Evolutionary conservation across 1,140 invertebrate genomes (phyloP).

Genomic region (Macrostomum lignano): DNA sequence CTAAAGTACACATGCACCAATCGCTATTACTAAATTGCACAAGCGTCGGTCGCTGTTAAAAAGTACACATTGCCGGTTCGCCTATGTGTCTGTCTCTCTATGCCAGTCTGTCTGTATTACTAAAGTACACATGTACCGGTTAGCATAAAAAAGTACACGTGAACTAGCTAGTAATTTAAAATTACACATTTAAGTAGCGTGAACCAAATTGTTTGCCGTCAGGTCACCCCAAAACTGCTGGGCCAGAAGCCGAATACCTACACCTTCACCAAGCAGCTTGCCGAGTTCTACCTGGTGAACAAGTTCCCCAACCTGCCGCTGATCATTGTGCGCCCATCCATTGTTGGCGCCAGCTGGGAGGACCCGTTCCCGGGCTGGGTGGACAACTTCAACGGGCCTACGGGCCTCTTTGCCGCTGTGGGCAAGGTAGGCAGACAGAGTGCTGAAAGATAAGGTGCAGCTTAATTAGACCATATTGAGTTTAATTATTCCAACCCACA

Average conservation of each 20-base stretch:
- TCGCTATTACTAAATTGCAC: too few species aligned
- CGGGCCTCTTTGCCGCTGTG: slow-evolving; percentile 13
- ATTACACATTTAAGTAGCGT: too few species aligned
- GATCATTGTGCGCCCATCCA: slow-evolving; percentile 60
- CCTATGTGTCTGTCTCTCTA: too few species aligned
- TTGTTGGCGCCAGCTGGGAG: slow-evolving; percentile 67
- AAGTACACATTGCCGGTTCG: too few species aligned
- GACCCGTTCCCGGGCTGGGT: slow-evolving; percentile 38
- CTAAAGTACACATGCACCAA: too few species aligned
- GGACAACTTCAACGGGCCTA: slow-evolving; percentile 23
- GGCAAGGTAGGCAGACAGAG: background rate
- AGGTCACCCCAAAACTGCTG: too few species aligned
- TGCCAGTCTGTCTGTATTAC: too few species aligned
- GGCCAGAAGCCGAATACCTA: slow-evolving; percentile 29
- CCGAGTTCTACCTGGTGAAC: slow-evolving; percentile 28
- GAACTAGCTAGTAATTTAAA: too few species aligned
- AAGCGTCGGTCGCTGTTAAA: too few species aligned
- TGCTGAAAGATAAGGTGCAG: background rate
- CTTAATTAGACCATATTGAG: background rate
- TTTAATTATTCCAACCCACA: background rate
- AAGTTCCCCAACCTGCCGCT: slow-evolving; percentile 38
- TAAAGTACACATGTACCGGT: too few species aligned
- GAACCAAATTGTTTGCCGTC: too few species aligned
- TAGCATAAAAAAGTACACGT: too few species aligned
- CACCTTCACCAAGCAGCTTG: slow-evolving; percentile 31